These are phyloP conservation scores for Neogobius melanostomus DNA, from an alignment of 2,113 vertebrate genomes.

Conservation along the genomic window DNA sequence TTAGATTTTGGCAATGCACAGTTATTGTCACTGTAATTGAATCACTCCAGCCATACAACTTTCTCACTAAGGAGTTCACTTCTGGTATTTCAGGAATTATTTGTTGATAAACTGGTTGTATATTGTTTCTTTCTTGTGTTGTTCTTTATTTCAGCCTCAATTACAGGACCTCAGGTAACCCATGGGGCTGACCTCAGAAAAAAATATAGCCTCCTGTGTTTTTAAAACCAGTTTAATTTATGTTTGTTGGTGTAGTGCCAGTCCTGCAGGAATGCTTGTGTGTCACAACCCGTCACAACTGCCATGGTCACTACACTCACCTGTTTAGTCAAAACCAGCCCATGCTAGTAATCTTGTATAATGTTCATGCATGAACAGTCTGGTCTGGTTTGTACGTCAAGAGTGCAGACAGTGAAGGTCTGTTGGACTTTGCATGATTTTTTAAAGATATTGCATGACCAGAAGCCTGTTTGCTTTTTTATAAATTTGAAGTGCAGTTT, in stretches of 20 bases:
- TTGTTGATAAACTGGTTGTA: conserved; percentile 37
- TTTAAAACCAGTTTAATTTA: conserved; percentile 13
- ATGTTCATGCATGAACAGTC: conserved; percentile 2
- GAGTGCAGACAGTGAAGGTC: neutral
- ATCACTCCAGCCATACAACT: neutral
- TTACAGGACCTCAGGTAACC: conserved; percentile 34
- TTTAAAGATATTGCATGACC: conserved; percentile 23
- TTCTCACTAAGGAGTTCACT: neutral
- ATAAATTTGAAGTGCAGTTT: neutral
- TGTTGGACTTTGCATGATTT: conserved; percentile 41
- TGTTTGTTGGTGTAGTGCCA: neutral
- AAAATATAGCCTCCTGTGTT: conserved; percentile 13
- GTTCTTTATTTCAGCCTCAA: conserved; percentile 44
- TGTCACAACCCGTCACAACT: conserved; percentile 5
- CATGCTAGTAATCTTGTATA: conserved; percentile 3
- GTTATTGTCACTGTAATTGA: too few species aligned
- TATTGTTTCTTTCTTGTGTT: neutral
- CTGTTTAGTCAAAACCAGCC: neutral
- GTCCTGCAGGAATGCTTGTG: too few species aligned
- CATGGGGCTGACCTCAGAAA: conserved; percentile 4
- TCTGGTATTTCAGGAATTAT: too few species aligned
- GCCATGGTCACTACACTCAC: neutral
- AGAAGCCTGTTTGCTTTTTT: neutral
- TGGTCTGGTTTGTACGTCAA: conserved; percentile 21
- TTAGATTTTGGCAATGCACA: too few species aligned